Base-by-base conservation (phyloP, 2,113 vertebrate species). In the Pavo muticus region DNA sequence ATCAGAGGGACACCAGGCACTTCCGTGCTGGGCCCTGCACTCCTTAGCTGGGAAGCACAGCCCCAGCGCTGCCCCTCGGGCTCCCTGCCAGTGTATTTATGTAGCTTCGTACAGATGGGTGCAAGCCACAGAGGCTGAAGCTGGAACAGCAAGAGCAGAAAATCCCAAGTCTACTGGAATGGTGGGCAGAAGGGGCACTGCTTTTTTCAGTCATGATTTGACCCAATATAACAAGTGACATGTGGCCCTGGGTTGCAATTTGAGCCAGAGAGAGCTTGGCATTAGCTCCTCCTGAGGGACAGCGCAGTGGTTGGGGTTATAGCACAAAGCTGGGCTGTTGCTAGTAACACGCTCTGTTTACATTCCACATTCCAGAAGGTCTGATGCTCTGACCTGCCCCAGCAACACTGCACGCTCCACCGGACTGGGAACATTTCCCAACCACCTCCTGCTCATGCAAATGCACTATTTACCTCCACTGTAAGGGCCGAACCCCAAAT, bases 331-430 rank as follows among this genome's bases (percentile, higher is more conserved):
- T 0, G 20, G 69, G 83, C 83, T 95, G 88, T 90, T 94, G 93
- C 94, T 95, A 63, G 90, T 90, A 95, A 93, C 91, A 44, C 16
- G 1, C 56, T 67, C 60, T 93, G 93, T 96, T 97, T 95, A 90
- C 96, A 94, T 95, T 95, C 88, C 93, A 94, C 96, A 82, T 97
- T 94, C 95, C 96, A 87, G 83, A 84, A 71, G 15, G 86, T 84
- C 94, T 70, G 12, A 21, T 57, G 85, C 91, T 88, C 56, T 1
- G 3, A 90, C 93, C 94, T 83, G 95, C 81, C 87, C 90, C 75
- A 39, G 95, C 63, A 18, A 32, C 25, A 81, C 91, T 1, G 6
- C n/a, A 11, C 1, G 3, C 71, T 92, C 94, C 63, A 89, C 88
- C 24, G 64, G 73, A 88, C 91, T 61, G 73, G 90, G 88, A 90